Conservation (phyloP, 37 sponge, comb jelly and placozoan genomes). For the Tethya wilhelma region DNA sequence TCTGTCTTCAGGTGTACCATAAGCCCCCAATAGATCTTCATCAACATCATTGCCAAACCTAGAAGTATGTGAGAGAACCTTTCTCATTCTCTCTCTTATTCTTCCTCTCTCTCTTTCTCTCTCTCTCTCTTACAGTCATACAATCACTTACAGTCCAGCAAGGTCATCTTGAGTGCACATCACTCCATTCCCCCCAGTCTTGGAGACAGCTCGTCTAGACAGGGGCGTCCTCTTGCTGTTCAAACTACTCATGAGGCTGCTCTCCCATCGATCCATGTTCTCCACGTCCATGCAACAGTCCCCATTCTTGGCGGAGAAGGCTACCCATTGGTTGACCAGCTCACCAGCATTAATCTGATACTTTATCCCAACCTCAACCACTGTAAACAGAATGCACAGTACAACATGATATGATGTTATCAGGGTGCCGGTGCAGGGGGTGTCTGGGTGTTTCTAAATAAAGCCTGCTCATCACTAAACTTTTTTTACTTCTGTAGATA, state of each 20-base stretch:
- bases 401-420: not conserved
- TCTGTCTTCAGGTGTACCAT: not conserved
- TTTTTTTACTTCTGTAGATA: too few relatives aligned
- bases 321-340: constrained; percentile 44
- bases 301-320: constrained; percentile 22
- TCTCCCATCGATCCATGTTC: constrained; percentile 20
- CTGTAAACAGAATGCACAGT: not conserved
- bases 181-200: not conserved
- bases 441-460: too few relatives aligned
- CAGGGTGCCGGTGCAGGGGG: not conserved
- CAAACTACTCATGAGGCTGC: not conserved
- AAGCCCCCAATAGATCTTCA: not conserved
- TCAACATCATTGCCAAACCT: not conserved
- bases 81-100: too few relatives aligned
- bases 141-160: not conserved
- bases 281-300: constrained; percentile 20
- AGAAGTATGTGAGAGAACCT: not conserved
- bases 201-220: not conserved
- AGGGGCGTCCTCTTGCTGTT: not conserved
- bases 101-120: not conserved
- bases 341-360: not conserved
- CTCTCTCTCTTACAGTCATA: not conserved
- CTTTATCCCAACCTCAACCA: constrained; percentile 10
- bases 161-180: constrained; percentile 8
- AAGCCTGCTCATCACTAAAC: too few relatives aligned